Evolutionary conservation across 2,797 vertebrate genomes (phyloP), one percentile per base, ranked within the genome.

Genomic region (Anomalospiza imberbis): DNA sequence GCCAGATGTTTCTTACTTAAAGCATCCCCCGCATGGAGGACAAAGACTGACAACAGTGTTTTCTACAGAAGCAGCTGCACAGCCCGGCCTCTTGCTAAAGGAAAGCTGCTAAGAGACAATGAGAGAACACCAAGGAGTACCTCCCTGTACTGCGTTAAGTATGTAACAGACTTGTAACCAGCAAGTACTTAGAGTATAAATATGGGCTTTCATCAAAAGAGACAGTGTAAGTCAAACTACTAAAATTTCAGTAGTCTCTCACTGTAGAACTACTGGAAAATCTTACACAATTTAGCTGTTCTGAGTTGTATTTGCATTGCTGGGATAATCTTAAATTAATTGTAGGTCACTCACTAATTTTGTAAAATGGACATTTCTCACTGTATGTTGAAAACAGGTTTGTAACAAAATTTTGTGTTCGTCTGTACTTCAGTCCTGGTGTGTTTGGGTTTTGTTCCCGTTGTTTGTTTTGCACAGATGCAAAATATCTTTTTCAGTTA

Each of bases 291-390:
- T 71, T 90, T 91, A 94, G 78, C 72, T 83, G 40, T 74, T 96
- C 58, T 78, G 67, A 97, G 93, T 97, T 97, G 94, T 97, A 96
- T 97, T 97, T 97, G 95, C 94, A 96, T 97, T 96, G 91, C 97
- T 94, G 95, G 97, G 92, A 96, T 97, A 95, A 97, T 92, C 80
- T 96, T 95, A 96, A 96, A 85, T 95, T 88, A 89, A 96, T 36
- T 42, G 60, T 96, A 73, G 88, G 63, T 95, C 94, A 93, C 91
- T 95, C 78, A 88, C 73, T 82, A 93, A 90, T 97, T 97, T 97
- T 97, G 89, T 97, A 96, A 94, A 95, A 92, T 91, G 95, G 94
- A 97, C 82, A 17, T 96, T 94, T 95, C 89, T 97, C 97, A 94
- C 88, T 97, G 71, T 93, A 95, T 75, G 66, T 96, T 96, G 91